Evolutionary conservation across 2,113 vertebrate genomes (phyloP).

Genomic region (Pyxicephalus adspersus): DNA sequence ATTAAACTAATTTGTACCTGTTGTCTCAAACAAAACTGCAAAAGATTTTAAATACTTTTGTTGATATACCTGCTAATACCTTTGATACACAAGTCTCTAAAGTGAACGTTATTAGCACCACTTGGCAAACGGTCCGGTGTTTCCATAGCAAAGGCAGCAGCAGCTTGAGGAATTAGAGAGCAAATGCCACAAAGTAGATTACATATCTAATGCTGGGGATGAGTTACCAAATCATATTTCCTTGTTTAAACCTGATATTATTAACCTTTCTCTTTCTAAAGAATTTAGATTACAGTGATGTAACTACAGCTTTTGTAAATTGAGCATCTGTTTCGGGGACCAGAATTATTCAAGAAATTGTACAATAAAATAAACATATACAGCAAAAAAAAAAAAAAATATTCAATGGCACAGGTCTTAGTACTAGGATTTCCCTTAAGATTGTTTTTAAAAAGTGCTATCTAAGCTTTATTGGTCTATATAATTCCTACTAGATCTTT

Average conservation of each 20-base stretch:
- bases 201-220: conserved; percentile 23
- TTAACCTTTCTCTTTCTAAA: background rate
- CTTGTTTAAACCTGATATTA: background rate
- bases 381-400: too few species aligned
- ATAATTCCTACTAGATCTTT: too few species aligned
- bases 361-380: too few species aligned
- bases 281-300: background rate
- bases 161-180: conserved; percentile 38
- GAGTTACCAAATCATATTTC: background rate
- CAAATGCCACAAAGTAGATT: conserved; percentile 37
- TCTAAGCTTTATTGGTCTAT: too few species aligned
- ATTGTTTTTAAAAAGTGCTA: too few species aligned
- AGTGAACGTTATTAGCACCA: background rate
- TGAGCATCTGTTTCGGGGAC: too few species aligned
- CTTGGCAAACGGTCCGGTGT: conserved; percentile 1
- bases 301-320: too few species aligned
- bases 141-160: conserved; percentile 31
- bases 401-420: too few species aligned
- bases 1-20: background rate
- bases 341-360: too few species aligned
- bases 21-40: background rate
- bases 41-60: background rate
- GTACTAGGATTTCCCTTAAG: too few species aligned
- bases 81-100: conserved; percentile 13
- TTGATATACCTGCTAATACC: conserved; percentile 20